Evolutionary conservation across 2,797 vertebrate genomes (phyloP), one percentile per base, ranked within the genome.

Genomic region (Squalus acanthias): DNA sequence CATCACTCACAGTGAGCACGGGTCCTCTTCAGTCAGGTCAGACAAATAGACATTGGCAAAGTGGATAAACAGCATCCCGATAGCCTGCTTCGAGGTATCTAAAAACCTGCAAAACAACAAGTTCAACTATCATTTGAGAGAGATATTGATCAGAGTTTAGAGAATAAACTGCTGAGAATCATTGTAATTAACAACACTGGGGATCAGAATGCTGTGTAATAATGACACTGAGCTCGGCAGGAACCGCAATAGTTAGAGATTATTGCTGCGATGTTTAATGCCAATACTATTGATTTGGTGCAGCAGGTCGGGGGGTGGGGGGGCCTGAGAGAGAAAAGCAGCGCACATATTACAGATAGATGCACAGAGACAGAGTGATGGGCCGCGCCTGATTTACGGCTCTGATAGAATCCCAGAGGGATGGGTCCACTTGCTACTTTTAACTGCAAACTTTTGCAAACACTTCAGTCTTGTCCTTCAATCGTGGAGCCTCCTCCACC

Each of bases 61-160:
- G 97, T 99, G 99, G 97, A 99, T 99, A 97, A 99, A 99, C 87
- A 99, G 98, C 99, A 99, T 99, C 97, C 99, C 99, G 97, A 99
- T 99, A 97, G 99, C 99, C 98, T 99, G 99, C 97, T 99, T 99
- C 93, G 99, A 99, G 96, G 99, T 99, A 97, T 99, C 99, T 97
- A 99, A 98, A 98, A 99, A 99, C 99, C 99, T 99, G 97, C 10
- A 96, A 0, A 96, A 96, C 91, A 96, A 96, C 96, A 96, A 97
- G n/a, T 12, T 69, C 1, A 93, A 67, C 0, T 69, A 67, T 93
- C 39, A 85, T 85, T 50, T 85, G 6, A 46, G 79, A 82, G n/a
- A 93, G 1, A 39, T 10, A 67, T 46, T 93, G 65, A 69, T 69
- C 46, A 39, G n/a, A 26, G 20, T 0, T 46, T 22, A 46, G 91